Base-by-base conservation (phyloP, 2,888 invertebrate genomes). In the Silvanus unidentatus region DNA sequence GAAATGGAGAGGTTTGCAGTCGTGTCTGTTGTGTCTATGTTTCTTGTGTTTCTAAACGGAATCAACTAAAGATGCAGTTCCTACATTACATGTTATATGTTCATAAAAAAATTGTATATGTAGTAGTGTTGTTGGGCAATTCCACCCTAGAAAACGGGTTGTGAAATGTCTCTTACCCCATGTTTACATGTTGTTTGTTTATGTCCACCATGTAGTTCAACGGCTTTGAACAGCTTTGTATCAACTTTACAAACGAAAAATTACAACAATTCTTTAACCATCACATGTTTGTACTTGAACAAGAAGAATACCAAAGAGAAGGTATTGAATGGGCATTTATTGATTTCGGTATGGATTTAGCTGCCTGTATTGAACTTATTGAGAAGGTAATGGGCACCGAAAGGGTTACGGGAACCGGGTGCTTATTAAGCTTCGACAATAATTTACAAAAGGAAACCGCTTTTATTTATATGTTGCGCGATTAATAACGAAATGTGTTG, bases 201-300 rank as follows among this genome's bases (percentile, higher is more conserved):
- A 63, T 56, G 63, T 59, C 55, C 57, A 53, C 57, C 54, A 48
- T 75, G 75, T 79, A 84, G 83, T 83, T 74, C 78, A 92, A 92
- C 79, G 86, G 89, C 73, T 92, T 91, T 79, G 90, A 92, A 78
- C 91, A 92, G 78, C 80, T 91, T 70, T 92, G 90, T 77, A 91
- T 91, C 81, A 91, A 91, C 80, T 92, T 90, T 78, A 92, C 91
- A 72, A 92, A 91, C 75, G 91, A 91, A 79, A 88, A 90, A 73
- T 80, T 92, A 67, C 91, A 92, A 77, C 91, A 92, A 77, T 92
- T 91, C 82, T 92, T 92, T 84, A 91, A 91, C 76, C 90, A 91
- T 72, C 86, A 92, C 79, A 92, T 92, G 91, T 91, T 91, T 75
- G 88, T 92, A 60, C 80, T 92, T 70, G 91, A 91, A 78, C 91